phyloP scores from a whole-genome alignment of 2,888 invertebrate species.

The Catotricha subobsoleta region DNA sequence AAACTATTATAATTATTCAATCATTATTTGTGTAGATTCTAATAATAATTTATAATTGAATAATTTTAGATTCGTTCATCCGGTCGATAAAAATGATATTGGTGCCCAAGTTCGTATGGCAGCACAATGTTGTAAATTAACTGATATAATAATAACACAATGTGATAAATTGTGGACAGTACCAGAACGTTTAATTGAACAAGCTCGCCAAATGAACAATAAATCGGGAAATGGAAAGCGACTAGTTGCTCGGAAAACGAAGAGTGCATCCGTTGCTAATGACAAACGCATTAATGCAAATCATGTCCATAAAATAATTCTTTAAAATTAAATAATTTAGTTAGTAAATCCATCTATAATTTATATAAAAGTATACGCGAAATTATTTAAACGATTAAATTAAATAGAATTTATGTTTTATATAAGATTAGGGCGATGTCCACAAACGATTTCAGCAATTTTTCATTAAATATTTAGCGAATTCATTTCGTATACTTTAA shows the following conservation, averaged over 20 bases:
- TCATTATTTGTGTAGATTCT: not conserved
- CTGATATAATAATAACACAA: slow-evolving; percentile 64
- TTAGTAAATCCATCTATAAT: no score
- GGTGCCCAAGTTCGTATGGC: slow-evolving; percentile 67
- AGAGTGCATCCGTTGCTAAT: slow-evolving; percentile 40
- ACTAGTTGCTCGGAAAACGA: slow-evolving; percentile 45
- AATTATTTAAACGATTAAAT: no score
- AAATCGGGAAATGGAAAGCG: slow-evolving; percentile 19
- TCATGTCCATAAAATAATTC: slow-evolving; percentile 26
- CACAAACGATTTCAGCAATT: no score
- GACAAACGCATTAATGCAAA: slow-evolving; percentile 18
- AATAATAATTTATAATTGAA: slow-evolving; percentile 1
- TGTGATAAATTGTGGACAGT: slow-evolving; percentile 64
- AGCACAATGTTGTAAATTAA: slow-evolving; percentile 70
- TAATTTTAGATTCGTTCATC: slow-evolving; percentile 28
- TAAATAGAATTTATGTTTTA: no score
- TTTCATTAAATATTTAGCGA: no score
- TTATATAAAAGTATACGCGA: no score
- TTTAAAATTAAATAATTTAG: slow-evolving; percentile 10
- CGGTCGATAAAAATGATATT: slow-evolving; percentile 44
- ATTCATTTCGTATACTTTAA: no score
- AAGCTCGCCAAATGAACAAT: slow-evolving; percentile 31
- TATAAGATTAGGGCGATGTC: no score
- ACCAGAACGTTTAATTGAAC: slow-evolving; percentile 48
- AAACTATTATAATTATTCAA: not conserved